A percentile compares a stretch with the other conserved stretches of the same genome.
phyloP scores from a whole-genome alignment of 2,888 invertebrate genomes.

The Drosophila villosipedis region DNA sequence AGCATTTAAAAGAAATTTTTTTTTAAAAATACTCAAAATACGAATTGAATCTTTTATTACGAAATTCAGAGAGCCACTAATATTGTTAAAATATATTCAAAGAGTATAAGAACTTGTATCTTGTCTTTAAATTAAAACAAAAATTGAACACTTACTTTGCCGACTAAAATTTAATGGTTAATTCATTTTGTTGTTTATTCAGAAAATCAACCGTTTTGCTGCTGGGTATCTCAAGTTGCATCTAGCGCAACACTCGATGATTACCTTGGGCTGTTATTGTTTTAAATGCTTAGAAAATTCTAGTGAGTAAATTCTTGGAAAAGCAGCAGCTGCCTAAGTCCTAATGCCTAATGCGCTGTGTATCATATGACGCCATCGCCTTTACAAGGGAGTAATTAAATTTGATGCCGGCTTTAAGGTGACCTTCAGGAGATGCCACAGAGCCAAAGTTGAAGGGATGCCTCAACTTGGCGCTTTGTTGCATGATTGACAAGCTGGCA shows the following conservation, averaged over 20 bases:
- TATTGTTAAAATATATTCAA: too few species aligned
- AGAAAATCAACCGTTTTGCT: not conserved
- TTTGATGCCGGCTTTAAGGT: conserved; percentile 59
- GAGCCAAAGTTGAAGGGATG: not conserved
- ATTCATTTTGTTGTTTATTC: not conserved
- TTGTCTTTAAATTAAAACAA: not conserved
- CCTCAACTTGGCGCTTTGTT: conserved; percentile 7
- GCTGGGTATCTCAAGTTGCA: conserved; percentile 7
- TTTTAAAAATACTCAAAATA: too few species aligned
- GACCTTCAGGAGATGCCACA: conserved; percentile 39
- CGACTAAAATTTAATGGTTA: not conserved
- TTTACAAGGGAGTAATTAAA: conserved; percentile 58
- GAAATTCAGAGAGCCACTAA: too few species aligned
- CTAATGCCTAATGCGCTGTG: conserved; percentile 39
- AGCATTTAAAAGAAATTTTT: too few species aligned
- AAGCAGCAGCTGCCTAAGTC: conserved; percentile 56
- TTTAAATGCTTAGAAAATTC: conserved; percentile 56
- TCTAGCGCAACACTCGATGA: not conserved
- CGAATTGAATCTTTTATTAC: too few species aligned
- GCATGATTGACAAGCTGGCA: conserved; percentile 60
- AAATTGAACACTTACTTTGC: not conserved
- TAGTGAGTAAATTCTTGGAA: conserved; percentile 32
- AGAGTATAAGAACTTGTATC: not conserved
- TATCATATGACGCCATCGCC: conserved; percentile 48
- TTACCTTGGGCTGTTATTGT: conserved; percentile 35